phyloP scores from a whole-genome alignment of 1,140 invertebrate species.

The Drosophila rhopaloa region DNA sequence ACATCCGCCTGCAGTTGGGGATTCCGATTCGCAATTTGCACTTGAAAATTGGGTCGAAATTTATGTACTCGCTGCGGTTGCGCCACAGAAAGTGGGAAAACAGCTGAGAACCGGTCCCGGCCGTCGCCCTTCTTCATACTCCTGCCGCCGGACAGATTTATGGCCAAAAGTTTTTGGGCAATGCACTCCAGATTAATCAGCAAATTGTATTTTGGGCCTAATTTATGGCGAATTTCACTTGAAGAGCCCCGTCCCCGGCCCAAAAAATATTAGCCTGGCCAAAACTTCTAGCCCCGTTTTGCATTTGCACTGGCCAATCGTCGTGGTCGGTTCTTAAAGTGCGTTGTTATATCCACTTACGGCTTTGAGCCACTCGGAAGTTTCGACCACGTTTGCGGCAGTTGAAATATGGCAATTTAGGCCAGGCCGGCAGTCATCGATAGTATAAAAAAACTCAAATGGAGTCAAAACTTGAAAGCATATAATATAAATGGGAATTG shows the following conservation, averaged over 20 bases:
- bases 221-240: constrained; percentile 68
- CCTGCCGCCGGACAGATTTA: constrained; percentile 58
- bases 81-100: constrained; percentile 48
- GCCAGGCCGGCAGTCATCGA: constrained; percentile 12
- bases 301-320: constrained; percentile 18
- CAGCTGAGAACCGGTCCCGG: constrained; percentile 45
- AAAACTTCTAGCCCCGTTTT: constrained; percentile 20
- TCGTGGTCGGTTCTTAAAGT: constrained; percentile 2
- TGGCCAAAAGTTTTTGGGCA: constrained; percentile 70
- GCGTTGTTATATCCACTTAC: constrained; percentile 10
- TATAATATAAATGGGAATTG: constrained; percentile 42
- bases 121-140: background rate
- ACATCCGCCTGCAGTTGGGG: constrained; percentile 61
- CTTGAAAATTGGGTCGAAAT: constrained; percentile 82
- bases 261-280: constrained; percentile 21
- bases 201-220: constrained; percentile 78
- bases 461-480: constrained; percentile 36
- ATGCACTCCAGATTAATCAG: constrained; percentile 80
- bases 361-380: constrained; percentile 22
- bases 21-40: constrained; percentile 68
- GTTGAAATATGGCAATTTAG: constrained; percentile 20
- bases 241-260: background rate
- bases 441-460: constrained; percentile 3
- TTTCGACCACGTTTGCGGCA: constrained; percentile 24
- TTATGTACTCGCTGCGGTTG: constrained; percentile 77